Conservation (phyloP, 2,113 vertebrate genomes). For the Albula goreensis region DNA sequence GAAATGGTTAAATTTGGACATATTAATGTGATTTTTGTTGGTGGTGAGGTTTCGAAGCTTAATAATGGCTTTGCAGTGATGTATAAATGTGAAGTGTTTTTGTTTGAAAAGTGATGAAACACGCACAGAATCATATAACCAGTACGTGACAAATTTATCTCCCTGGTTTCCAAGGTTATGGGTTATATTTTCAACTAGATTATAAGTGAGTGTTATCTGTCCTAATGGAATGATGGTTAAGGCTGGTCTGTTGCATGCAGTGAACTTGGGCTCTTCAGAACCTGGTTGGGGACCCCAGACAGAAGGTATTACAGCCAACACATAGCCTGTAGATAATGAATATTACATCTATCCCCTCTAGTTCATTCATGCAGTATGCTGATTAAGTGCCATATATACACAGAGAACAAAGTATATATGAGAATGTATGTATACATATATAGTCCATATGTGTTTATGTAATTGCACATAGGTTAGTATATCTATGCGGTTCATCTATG, state of each 20-base stretch:
- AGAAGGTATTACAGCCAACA: slow-evolving; percentile 58
- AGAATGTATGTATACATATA: background rate
- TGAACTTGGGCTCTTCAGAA: slow-evolving; percentile 65
- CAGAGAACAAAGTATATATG: background rate
- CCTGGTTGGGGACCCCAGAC: slow-evolving; percentile 65
- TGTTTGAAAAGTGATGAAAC: background rate
- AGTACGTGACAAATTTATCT: background rate
- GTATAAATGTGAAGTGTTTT: background rate
- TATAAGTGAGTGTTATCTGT: background rate
- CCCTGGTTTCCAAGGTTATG: background rate
- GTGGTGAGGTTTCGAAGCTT: background rate
- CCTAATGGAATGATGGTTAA: slow-evolving; percentile 43
- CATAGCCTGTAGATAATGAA: background rate
- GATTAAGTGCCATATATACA: background rate
- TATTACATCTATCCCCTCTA: background rate
- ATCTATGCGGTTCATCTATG: too few species aligned
- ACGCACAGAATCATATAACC: background rate
- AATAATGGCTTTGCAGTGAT: too few species aligned
- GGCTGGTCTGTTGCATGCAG: slow-evolving; percentile 64
- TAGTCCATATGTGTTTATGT: background rate
- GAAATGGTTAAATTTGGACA: too few species aligned
- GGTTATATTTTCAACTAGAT: slow-evolving; percentile 29
- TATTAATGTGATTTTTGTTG: too few species aligned
- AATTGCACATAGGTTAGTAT: background rate
- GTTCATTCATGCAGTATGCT: background rate